These are phyloP conservation scores for Cyclophora punctaria DNA, from an alignment of 2,888 invertebrate genomes.

Conservation along the genomic window DNA sequence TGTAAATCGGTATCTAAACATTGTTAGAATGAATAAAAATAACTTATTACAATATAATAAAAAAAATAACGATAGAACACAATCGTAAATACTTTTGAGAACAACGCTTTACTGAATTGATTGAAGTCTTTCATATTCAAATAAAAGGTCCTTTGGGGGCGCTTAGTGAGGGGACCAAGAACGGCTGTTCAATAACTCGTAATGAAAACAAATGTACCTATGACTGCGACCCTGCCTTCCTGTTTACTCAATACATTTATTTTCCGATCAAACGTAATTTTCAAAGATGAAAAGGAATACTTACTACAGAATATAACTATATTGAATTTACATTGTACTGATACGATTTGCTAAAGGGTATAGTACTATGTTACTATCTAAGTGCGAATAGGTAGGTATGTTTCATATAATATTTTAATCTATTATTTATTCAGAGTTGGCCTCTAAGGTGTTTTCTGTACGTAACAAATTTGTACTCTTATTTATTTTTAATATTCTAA, in stretches of 20 bases:
- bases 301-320: slow-evolving; percentile 6
- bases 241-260: slow-evolving; percentile 47
- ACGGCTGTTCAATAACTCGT: slow-evolving; percentile 51
- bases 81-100: slow-evolving; percentile 3
- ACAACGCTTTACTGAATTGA: slow-evolving; percentile 19
- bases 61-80: not conserved
- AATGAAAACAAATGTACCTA: slow-evolving; percentile 60
- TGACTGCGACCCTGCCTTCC: slow-evolving; percentile 51
- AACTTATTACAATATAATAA: too few relatives aligned
- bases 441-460: too few relatives aligned
- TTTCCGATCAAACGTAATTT: slow-evolving; percentile 48
- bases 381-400: too few relatives aligned
- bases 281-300: slow-evolving; percentile 29
- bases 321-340: slow-evolving; percentile 13
- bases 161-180: slow-evolving; percentile 31
- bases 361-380: too few relatives aligned
- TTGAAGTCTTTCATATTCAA: slow-evolving; percentile 40
- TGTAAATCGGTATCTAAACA: too few relatives aligned
- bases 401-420: too few relatives aligned
- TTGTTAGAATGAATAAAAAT: too few relatives aligned
- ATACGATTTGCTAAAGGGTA: not conserved
- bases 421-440: too few relatives aligned
- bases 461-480: not conserved
- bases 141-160: slow-evolving; percentile 39
- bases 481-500: slow-evolving; percentile 5